These are phyloP conservation scores for Galerucella nymphaeae DNA, from an alignment of 2,888 invertebrate genomes.

Conservation along the genomic window DNA sequence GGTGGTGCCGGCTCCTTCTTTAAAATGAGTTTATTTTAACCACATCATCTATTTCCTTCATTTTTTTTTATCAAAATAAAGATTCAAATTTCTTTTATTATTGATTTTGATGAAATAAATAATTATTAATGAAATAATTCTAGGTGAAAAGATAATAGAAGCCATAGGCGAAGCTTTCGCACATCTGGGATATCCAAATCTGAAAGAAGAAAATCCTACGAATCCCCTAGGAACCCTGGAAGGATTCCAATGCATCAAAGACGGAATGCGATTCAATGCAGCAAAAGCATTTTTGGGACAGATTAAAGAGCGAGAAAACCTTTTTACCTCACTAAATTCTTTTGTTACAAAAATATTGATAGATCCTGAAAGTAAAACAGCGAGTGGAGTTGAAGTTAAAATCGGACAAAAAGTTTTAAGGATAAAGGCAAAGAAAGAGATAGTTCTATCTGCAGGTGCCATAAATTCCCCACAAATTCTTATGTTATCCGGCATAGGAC, in stretches of 20 bases:
- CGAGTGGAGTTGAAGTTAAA: conserved; percentile 64
- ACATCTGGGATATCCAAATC: conserved; percentile 63
- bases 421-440: conserved; percentile 68
- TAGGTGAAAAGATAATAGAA: conserved; percentile 55
- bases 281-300: conserved; percentile 79
- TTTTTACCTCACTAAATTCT: conserved; percentile 71
- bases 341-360: conserved; percentile 69
- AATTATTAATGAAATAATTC: not conserved
- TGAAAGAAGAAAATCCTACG: conserved; percentile 50
- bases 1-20: too few relatives aligned
- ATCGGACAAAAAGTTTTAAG: conserved; percentile 55
- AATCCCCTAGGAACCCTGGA: conserved; percentile 56
- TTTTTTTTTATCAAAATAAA: too few relatives aligned
- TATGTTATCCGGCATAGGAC: conserved; percentile 77
- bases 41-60: too few relatives aligned
- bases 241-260: conserved; percentile 54
- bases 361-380: conserved; percentile 62
- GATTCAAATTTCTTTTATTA: too few relatives aligned
- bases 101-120: too few relatives aligned
- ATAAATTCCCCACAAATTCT: conserved; percentile 76
- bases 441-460: conserved; percentile 75
- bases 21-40: too few relatives aligned
- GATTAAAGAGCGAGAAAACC: conserved; percentile 67
- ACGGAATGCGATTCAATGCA: conserved; percentile 65
- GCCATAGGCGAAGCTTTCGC: conserved; percentile 58